Evolutionary conservation across 2,113 vertebrate genomes (phyloP).

Genomic region (Amphilophus citrinellus): DNA sequence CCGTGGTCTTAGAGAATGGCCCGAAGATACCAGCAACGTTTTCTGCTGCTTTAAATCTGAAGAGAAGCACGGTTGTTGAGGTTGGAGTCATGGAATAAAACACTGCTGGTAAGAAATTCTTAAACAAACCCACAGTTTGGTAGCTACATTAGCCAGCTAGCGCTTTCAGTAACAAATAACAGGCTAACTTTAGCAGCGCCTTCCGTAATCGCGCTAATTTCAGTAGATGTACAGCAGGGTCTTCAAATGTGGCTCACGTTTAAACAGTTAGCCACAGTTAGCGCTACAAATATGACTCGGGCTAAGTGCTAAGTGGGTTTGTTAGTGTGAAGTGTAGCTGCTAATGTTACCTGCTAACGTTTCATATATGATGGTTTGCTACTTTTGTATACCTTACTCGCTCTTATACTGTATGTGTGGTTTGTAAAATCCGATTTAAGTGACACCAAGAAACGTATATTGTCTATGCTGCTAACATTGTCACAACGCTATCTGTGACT

Average conservation of each 20-base stretch:
- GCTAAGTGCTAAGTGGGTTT: not conserved
- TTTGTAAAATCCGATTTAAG: not conserved
- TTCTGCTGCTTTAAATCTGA: not conserved
- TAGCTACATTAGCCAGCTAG: conserved; percentile 50
- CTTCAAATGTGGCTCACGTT: not conserved
- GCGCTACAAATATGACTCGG: not conserved
- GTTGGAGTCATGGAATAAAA: conserved; percentile 54
- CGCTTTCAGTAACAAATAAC: not conserved
- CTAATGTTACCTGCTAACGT: conserved; percentile 17
- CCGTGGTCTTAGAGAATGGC: not conserved
- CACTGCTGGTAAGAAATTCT: conserved; percentile 37
- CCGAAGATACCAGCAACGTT: not conserved
- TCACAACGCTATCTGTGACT: not conserved
- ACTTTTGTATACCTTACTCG: not conserved
- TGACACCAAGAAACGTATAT: not conserved
- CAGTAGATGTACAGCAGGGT: conserved; percentile 4
- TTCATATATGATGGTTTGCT: conserved; percentile 14
- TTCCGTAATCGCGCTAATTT: not conserved
- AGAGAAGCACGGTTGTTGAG: not conserved
- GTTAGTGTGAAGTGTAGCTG: not conserved
- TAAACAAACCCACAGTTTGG: conserved; percentile 9
- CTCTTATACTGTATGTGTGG: not conserved
- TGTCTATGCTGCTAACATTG: not conserved
- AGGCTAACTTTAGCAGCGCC: conserved; percentile 32
- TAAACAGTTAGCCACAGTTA: not conserved